phyloP scores from a whole-genome alignment of 2,888 invertebrate genomes.

The Cancer borealis region DNA sequence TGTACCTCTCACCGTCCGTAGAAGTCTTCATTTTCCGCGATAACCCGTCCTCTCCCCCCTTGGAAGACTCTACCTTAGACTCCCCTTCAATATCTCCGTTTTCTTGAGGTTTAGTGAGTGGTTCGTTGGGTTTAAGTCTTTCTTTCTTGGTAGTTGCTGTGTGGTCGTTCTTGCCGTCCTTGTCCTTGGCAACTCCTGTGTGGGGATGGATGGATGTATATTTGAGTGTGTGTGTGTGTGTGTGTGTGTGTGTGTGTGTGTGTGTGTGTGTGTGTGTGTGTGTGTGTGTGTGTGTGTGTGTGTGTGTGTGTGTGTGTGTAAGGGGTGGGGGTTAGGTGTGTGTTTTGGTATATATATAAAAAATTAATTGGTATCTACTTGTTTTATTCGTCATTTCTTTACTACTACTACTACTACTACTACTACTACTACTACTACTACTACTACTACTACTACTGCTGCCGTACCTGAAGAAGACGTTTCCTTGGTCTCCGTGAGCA shows the following conservation, averaged over 20 bases:
- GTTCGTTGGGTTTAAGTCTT: neutral
- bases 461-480: constrained; percentile 64
- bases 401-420: neutral
- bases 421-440: neutral
- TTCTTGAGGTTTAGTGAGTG: neutral
- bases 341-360: too few species aligned
- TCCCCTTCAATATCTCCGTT: neutral
- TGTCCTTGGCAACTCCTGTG: neutral
- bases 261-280: too few species aligned
- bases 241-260: too few species aligned
- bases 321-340: too few species aligned
- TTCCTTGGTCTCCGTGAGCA: constrained; percentile 74
- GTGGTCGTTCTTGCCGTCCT: neutral
- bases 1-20: constrained; percentile 72
- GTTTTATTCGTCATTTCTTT: neutral
- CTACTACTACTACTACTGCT: neutral
- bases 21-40: constrained; percentile 68
- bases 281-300: too few species aligned
- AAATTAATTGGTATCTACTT: neutral
- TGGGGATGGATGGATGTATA: neutral
- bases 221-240: too few species aligned
- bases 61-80: neutral
- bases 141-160: neutral
- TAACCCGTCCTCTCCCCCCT: constrained; percentile 4
- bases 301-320: too few species aligned